Base-by-base conservation (phyloP, 1,140 invertebrate species). In the Schlechtendalia chinensis region DNA sequence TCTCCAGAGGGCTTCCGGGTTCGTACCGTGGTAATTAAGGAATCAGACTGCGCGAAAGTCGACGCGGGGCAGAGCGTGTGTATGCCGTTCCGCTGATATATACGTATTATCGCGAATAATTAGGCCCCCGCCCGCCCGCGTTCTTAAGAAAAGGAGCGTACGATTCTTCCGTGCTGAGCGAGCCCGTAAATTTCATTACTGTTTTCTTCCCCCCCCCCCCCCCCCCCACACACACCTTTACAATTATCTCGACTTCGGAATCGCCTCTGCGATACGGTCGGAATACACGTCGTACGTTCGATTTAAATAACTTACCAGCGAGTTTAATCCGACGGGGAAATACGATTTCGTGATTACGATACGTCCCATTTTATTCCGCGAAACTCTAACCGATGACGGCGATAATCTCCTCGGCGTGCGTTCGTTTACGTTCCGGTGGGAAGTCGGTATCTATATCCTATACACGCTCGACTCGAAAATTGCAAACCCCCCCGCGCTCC, bases 1-100 rank as follows among this genome's bases (percentile, higher is more conserved):
- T 79, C 75, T 63, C 75, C 24, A 61, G 58, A 63, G 75, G 22
- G 58, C 58, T 79, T 63, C 75, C 58, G 75, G 14, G n/a, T n/a
- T 47, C 29, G 75, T 63, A 63, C n/a, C 39, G 19, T 45, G 3
- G 14, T 79, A 79, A 79, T 79, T 79, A 79, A 79, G 39, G 56
- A 79, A 63, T 63, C 39, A 79, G 45, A 63, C n/a, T 79, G 75
- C 17, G 32, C 17, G 17, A 58, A 77, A 59, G 54, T 63, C 58
- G 63, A 19, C 19, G 47, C 22, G 50, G 16, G 14, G 5, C 47
- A 54, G 53, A n/a, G n/a, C n/a, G n/a, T 29, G 19, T 19, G 27
- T 53, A 71, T 8, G 69, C 47, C 47, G 29, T 54, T 54, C 27
- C 17, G 24, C 50, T 54, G 24, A 27, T 72, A 29, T 29, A 29